Evolutionary conservation across 2,888 invertebrate genomes (phyloP).

Genomic region (Myathropa florea): DNA sequence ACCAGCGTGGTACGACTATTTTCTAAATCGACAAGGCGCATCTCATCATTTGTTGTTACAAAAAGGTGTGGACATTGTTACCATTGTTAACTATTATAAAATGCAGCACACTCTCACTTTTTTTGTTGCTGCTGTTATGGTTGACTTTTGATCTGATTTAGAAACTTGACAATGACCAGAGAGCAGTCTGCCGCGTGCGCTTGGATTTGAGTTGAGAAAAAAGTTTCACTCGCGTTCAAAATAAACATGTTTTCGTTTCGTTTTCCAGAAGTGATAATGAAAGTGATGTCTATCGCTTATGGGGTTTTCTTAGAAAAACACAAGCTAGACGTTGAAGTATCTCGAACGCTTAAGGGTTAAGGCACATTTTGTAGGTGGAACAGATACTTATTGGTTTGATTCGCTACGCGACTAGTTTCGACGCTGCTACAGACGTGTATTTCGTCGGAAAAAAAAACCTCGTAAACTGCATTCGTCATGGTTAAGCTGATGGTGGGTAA

Average conservation of each 20-base stretch:
- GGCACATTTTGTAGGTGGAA: not conserved
- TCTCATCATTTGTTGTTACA: slow-evolving; percentile 12
- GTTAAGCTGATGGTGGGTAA: slow-evolving; percentile 20
- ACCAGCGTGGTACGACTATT: not conserved
- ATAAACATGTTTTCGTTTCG: slow-evolving; percentile 35
- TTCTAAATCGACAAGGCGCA: slow-evolving; percentile 16
- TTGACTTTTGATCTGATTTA: slow-evolving; percentile 55
- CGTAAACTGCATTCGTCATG: slow-evolving; percentile 52
- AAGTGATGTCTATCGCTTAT: slow-evolving; percentile 20
- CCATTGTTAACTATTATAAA: slow-evolving; percentile 37
- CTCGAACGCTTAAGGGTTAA: not conserved
- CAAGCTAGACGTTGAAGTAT: slow-evolving; percentile 5
- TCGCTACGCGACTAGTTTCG: not conserved
- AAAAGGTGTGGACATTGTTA: slow-evolving; percentile 43
- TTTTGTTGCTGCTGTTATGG: slow-evolving; percentile 6
- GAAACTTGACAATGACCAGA: slow-evolving; percentile 23
- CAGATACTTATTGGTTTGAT: not conserved
- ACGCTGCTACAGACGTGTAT: no score
- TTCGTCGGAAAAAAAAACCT: not conserved
- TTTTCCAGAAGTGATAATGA: slow-evolving; percentile 35
- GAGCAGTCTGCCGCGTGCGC: not conserved
- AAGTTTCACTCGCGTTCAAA: slow-evolving; percentile 41
- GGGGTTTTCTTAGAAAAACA: slow-evolving; percentile 20
- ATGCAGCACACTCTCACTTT: slow-evolving; percentile 44
- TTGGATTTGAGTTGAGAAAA: not conserved